phyloP scores from a whole-genome alignment of 2,797 vertebrate genomes.

The Aldrovandia affinis region DNA sequence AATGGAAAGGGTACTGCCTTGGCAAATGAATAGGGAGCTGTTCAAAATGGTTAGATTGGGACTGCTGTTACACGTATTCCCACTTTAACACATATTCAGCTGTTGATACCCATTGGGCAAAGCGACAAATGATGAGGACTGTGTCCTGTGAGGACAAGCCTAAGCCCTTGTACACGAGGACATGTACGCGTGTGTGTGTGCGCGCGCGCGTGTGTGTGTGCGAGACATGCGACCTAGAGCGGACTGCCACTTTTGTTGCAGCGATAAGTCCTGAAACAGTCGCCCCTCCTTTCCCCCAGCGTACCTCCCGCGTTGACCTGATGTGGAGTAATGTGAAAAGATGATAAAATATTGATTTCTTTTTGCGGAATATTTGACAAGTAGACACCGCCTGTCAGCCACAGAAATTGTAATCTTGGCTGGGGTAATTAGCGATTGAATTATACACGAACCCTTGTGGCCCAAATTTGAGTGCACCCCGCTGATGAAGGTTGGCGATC shows the following conservation, averaged over 20 bases:
- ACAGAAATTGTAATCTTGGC: conserved; percentile 49
- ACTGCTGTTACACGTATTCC: neutral
- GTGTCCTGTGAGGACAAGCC: neutral
- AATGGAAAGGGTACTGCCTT: neutral
- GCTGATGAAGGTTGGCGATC: conserved; percentile 30
- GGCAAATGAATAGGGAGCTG: neutral
- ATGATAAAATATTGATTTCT: conserved; percentile 59
- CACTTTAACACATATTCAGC: neutral
- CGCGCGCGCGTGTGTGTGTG: neutral
- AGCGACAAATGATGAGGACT: neutral
- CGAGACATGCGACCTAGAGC: neutral
- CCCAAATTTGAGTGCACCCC: conserved; percentile 34
- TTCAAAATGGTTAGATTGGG: neutral
- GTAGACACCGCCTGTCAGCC: conserved; percentile 54
- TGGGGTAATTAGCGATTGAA: conserved; percentile 54
- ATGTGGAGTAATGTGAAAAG: conserved; percentile 47
- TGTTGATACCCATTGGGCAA: neutral
- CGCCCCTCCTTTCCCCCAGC: neutral
- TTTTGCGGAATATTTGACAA: conserved; percentile 54
- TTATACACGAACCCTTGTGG: conserved; percentile 46
- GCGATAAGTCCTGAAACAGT: conserved; percentile 14
- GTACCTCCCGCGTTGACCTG: conserved; percentile 20
- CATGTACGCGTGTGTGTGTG: conserved; percentile 5
- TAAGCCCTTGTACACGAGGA: neutral
- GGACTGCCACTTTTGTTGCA: conserved; percentile 14